phyloP scores from a whole-genome alignment of 64 coral and sea anemone genomes.

The Pocillopora verrucosa region DNA sequence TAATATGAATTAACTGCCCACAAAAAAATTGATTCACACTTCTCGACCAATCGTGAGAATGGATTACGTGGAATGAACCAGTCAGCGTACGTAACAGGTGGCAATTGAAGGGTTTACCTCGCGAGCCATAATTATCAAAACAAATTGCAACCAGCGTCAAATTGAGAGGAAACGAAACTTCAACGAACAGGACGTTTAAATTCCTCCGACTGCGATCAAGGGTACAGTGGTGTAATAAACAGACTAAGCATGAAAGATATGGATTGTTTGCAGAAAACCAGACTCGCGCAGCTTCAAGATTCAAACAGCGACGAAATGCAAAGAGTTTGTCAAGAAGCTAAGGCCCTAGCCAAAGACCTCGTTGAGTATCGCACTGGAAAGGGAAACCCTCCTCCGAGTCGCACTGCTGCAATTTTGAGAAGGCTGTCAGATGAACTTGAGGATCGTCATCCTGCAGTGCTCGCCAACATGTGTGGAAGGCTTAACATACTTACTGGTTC shows the following conservation, averaged over 20 bases:
- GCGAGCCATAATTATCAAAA: neutral
- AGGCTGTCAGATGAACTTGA: constrained; percentile 82
- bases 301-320: constrained; percentile 6
- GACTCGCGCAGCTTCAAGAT: constrained; percentile 3
- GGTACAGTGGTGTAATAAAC: neutral
- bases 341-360: constrained; percentile 56
- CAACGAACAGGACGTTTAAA: too few relatives aligned
- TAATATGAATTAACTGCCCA: constrained; percentile 34
- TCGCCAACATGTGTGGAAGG: constrained; percentile 74
- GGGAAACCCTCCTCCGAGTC: constrained; percentile 18
- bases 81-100: constrained; percentile 37
- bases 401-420: constrained; percentile 73
- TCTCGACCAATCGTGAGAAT: neutral
- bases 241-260: neutral
- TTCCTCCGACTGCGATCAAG: neutral
- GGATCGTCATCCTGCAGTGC: constrained; percentile 55
- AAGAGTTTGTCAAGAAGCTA: constrained; percentile 36
- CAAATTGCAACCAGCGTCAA: neutral
- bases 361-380: constrained; percentile 76
- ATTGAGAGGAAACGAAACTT: too few relatives aligned
- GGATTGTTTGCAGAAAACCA: constrained; percentile 36
- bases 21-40: constrained; percentile 35
- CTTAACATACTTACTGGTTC: constrained; percentile 57
- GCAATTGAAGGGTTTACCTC: constrained; percentile 11
- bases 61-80: constrained; percentile 11